A percentile compares a stretch with the other conserved stretches of the same genome.
Conservation (phyloP, 1,140 invertebrate species). For the Lasaia peninsularis region DNA sequence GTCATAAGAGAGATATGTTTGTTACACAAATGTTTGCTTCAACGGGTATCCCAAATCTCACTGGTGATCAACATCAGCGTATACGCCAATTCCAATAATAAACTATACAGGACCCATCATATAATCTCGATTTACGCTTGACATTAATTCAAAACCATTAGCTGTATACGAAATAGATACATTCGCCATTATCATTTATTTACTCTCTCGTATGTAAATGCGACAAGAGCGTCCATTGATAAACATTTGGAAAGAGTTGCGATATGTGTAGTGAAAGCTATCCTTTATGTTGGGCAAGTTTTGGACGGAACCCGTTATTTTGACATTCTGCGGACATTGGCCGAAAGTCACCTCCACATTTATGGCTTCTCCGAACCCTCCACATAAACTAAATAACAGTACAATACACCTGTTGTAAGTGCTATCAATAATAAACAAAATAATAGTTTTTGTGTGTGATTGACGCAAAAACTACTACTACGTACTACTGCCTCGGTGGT, state of each 20-base stretch:
- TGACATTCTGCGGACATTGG: not conserved
- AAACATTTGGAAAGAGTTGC: not conserved
- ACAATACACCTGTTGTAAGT: too few relatives aligned
- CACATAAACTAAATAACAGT: not conserved
- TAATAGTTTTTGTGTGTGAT: too few relatives aligned
- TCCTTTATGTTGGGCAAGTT: not conserved
- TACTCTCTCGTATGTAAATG: not conserved
- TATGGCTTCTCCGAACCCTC: not conserved
- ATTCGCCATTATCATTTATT: not conserved
- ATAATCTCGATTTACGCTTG: not conserved
- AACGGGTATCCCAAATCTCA: too few relatives aligned
- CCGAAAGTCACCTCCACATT: too few relatives aligned
- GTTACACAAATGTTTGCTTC: too few relatives aligned
- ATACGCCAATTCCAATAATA: not conserved
- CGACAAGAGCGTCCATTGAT: not conserved
- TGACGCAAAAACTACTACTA: too few relatives aligned
- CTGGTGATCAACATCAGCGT: too few relatives aligned
- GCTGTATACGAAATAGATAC: not conserved
- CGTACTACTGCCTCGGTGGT: too few relatives aligned
- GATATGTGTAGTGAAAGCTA: not conserved
- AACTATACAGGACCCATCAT: not conserved
- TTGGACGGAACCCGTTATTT: not conserved
- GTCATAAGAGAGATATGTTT: too few relatives aligned
- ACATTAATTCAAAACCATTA: not conserved
- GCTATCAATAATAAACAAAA: too few relatives aligned